These are phyloP conservation scores for Crypturellus undulatus DNA, from an alignment of 2,113 vertebrate genomes.

Conservation along the genomic window DNA sequence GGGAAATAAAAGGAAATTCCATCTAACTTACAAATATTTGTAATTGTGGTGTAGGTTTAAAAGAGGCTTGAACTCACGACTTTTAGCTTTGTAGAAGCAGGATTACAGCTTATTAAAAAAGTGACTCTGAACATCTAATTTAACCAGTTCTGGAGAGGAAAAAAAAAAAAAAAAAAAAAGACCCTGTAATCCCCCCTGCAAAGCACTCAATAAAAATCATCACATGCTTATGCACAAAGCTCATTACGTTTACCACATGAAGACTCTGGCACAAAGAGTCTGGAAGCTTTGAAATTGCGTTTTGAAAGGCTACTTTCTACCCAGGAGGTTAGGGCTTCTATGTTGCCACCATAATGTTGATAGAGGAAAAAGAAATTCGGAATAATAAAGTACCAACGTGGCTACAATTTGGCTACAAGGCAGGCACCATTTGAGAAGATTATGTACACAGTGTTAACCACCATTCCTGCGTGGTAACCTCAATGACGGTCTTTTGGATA, in stretches of 20 bases:
- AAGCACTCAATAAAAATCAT: not conserved
- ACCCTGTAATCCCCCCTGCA: no score
- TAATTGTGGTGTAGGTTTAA: not conserved
- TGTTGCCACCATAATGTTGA: accelerated
- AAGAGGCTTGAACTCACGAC: not conserved
- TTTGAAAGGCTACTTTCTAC: not conserved
- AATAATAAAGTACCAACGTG: not conserved
- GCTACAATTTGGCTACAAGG: not conserved
- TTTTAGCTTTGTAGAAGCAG: not conserved
- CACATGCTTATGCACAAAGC: not conserved
- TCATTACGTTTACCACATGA: not conserved
- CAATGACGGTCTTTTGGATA: not conserved
- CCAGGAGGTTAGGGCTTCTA: not conserved
- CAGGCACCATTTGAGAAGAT: not conserved
- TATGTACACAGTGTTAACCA: not conserved
- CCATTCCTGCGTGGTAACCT: not conserved
- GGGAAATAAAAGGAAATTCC: not conserved
- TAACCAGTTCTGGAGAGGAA: not conserved
- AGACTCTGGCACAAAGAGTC: not conserved
- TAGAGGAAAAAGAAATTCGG: not conserved
- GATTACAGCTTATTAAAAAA: not conserved
- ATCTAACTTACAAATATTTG: not conserved
- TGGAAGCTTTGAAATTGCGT: not conserved
- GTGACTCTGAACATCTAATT: not conserved
- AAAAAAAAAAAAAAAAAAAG: not conserved